Percentiles rank a stretch among this genome's conserved stretches.
Conservation (phyloP, 2,797 vertebrate species). For the Danio jaintianensis region DNA sequence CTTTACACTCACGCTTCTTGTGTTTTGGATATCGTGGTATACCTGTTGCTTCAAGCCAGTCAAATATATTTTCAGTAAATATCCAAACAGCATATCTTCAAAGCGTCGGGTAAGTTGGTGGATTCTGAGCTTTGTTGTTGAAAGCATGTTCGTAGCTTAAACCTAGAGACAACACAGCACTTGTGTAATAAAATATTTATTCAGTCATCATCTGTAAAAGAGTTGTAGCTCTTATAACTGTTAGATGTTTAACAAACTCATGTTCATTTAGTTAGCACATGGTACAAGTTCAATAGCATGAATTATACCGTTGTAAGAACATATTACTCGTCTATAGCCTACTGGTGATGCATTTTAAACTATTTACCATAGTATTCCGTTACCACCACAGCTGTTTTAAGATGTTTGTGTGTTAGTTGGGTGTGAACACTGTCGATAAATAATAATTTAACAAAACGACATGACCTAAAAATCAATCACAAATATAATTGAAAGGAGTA, state of each 20-base stretch:
- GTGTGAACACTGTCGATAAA: background rate
- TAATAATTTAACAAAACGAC: background rate
- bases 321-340: no score
- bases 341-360: no score
- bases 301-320: background rate
- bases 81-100: background rate
- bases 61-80: background rate
- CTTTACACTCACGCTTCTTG: background rate
- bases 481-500: no score
- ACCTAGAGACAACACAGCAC: background rate
- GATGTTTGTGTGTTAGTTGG: background rate
- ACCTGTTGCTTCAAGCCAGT: background rate
- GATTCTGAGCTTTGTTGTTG: background rate
- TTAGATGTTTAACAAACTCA: background rate
- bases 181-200: background rate
- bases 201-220: rapidly evolving
- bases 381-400: background rate
- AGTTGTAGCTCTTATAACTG: background rate
- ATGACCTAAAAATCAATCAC: background rate
- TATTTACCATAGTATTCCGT: no score
- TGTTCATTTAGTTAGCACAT: background rate
- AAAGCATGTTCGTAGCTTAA: background rate
- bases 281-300: background rate
- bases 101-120: background rate
- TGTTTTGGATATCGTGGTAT: background rate